Evolutionary conservation across 2,797 vertebrate species (phyloP).

Genomic region (Semaprochilodus insignis): DNA sequence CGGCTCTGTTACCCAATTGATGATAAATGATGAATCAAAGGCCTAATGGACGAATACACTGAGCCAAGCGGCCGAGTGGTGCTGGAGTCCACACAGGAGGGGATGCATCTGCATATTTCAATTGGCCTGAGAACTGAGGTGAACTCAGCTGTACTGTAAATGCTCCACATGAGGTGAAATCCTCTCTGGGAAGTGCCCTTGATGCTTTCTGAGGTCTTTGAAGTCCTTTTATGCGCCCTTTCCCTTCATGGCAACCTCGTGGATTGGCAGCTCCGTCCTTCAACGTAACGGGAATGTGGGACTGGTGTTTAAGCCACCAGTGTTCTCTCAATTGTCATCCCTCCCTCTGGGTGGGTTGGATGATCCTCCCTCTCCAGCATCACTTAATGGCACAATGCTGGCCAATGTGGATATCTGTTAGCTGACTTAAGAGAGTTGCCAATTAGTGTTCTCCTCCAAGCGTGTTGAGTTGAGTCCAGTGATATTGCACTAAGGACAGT

Average conservation of each 20-base stretch:
- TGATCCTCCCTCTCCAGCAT: too few species aligned
- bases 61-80: neutral
- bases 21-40: slow-evolving; percentile 67
- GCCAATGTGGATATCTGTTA: too few species aligned
- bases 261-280: neutral
- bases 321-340: too few species aligned
- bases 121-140: slow-evolving; percentile 20
- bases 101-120: slow-evolving; percentile 23
- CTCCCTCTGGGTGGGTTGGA: too few species aligned
- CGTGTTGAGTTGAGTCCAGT: too few species aligned
- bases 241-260: neutral
- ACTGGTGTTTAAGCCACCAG: neutral
- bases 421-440: too few species aligned
- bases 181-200: neutral
- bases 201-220: neutral
- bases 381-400: too few species aligned
- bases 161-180: neutral
- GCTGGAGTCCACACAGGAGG: neutral
- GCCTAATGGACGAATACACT: slow-evolving; percentile 44
- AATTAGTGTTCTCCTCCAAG: too few species aligned
- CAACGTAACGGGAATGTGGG: neutral
- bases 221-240: slow-evolving; percentile 3
- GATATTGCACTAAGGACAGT: too few species aligned
- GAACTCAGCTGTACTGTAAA: slow-evolving; percentile 5
- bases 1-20: slow-evolving; percentile 64